Conservation (phyloP, 1,140 invertebrate species). For the Leptonema lineaticorne region DNA sequence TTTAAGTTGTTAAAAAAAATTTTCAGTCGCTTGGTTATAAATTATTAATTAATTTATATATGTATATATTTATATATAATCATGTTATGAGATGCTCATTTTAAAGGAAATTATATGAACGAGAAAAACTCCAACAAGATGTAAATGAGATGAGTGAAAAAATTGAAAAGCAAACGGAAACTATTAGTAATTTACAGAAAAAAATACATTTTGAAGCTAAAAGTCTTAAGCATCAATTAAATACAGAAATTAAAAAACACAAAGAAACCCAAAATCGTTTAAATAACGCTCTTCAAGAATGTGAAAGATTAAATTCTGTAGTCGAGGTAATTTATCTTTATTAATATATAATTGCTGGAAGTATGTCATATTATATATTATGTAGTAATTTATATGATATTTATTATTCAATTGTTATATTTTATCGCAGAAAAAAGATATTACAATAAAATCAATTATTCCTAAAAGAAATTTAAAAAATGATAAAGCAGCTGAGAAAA, state of each 20-base stretch:
- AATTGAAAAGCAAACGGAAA: constrained; percentile 67
- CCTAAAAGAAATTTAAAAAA: constrained; percentile 25
- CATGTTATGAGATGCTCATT: too few relatives aligned
- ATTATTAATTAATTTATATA: background rate
- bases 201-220: constrained; percentile 70
- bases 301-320: constrained; percentile 58
- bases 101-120: constrained; percentile 65
- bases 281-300: constrained; percentile 61
- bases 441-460: constrained; percentile 23
- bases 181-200: constrained; percentile 66
- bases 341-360: too few relatives aligned
- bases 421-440: constrained; percentile 40
- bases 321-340: constrained; percentile 50
- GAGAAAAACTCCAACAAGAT: constrained; percentile 68
- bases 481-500: background rate
- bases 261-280: constrained; percentile 70
- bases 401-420: constrained; percentile 44
- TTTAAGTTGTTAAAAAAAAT: too few relatives aligned
- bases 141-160: constrained; percentile 63
- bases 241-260: constrained; percentile 66
- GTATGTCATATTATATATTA: constrained; percentile 37
- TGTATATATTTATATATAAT: background rate
- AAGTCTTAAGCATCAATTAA: constrained; percentile 69
- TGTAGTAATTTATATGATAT: constrained; percentile 38
- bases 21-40: background rate